Base-by-base conservation (phyloP, 2,113 vertebrate genomes). In the Turdus rufiventris region DNA sequence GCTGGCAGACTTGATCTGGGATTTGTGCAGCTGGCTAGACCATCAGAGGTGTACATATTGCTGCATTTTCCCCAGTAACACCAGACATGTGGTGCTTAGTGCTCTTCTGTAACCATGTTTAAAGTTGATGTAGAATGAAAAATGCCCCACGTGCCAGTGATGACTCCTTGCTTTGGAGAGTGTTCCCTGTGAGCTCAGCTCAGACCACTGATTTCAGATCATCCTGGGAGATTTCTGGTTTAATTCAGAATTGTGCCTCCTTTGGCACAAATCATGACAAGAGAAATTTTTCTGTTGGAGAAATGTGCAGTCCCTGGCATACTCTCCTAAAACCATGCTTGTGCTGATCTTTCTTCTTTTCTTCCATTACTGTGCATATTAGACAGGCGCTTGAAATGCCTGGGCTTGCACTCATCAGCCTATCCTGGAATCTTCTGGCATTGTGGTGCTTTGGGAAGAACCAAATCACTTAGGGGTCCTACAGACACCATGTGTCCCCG, bases 221-320 rank as follows among this genome's bases (percentile, higher is more conserved):
- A 77, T 23, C 68, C 81, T 66, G 65, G 10, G 21, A 67, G 43
- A 84, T 82, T 91, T 91, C 77, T 54, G 20, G 25, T 96, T 88
- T 70, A 38, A 91, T 75, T 86, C 78, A 91, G 78, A 91, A 91
- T 72, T 71, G 42, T 77, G 85, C 36, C 26, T 91, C 29, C 70
- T 85, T 87, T 86, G 74, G 76, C 90, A 94, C 50, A 78, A 91
- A 95, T 56, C 74, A 81, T 92, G 47, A 26, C 60, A 84, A 66
- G 74, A 87, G 58, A 48, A 47, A 88, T 38, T 67, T 96, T 94
- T 85, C 85, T 56, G 18, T 89, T 95, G 94, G 31, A 87, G 51
- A 66, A 87, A 76, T 53, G 77, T 40, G 23, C 61, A 85, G 81
- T 93, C 68, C 70, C 71, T 29, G 4, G 28, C 57, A 73, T 24